phyloP scores from a whole-genome alignment of 2,888 invertebrate species.

The Aproaerema taeniolella region DNA sequence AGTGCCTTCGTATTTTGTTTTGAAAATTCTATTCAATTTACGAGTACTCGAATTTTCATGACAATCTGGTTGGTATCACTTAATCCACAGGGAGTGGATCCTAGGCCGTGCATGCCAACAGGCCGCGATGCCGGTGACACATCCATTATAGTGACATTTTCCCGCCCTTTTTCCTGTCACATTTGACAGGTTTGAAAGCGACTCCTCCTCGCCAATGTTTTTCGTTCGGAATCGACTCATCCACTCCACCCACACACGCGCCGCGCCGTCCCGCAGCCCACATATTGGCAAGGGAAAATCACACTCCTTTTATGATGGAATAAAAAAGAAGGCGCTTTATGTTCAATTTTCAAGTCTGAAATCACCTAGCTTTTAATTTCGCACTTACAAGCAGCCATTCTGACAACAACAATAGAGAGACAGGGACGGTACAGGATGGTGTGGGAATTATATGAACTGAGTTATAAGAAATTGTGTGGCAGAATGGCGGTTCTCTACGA shows the following conservation, averaged over 20 bases:
- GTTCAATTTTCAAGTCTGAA: constrained; percentile 16
- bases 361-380: constrained; percentile 25
- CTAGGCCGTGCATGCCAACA: constrained; percentile 53
- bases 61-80: constrained; percentile 45
- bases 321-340: constrained; percentile 14
- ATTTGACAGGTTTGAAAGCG: constrained; percentile 73
- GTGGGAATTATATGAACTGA: constrained; percentile 26
- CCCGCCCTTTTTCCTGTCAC: constrained; percentile 74
- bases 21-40: constrained; percentile 10
- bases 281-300: constrained; percentile 26
- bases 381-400: constrained; percentile 20
- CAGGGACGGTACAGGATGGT: constrained; percentile 23
- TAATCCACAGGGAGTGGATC: constrained; percentile 59
- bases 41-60: constrained; percentile 39
- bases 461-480: constrained; percentile 25
- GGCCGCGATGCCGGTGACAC: constrained; percentile 69
- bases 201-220: constrained; percentile 68
- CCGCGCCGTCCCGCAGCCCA: too few relatives aligned
- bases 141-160: constrained; percentile 75
- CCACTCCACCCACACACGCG: constrained; percentile 35
- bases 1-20: too few relatives aligned
- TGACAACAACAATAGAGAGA: constrained; percentile 23
- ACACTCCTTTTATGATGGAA: constrained; percentile 14
- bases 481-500: constrained; percentile 2
- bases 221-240: constrained; percentile 41